A percentile compares a stretch with the other conserved stretches of the same genome.
phyloP scores from a whole-genome alignment of 2,797 vertebrate species.

The Tenualosa ilisha region DNA sequence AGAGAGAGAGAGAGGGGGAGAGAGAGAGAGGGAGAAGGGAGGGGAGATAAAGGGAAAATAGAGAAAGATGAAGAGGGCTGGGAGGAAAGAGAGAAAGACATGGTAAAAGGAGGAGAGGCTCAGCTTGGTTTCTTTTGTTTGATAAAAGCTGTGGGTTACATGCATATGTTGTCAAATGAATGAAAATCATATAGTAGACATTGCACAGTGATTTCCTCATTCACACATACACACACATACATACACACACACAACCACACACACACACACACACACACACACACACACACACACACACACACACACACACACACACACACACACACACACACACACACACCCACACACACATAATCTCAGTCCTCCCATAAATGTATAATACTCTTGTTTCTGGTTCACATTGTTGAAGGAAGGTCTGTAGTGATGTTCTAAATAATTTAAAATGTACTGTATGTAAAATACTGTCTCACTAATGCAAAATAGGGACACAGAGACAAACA shows the following conservation, averaged over 20 bases:
- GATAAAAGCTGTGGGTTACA: neutral
- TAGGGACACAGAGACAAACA: neutral
- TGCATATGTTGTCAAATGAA: neutral
- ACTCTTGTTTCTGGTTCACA: neutral
- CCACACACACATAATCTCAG: neutral
- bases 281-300: neutral
- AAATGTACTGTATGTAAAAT: neutral
- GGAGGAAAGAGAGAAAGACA: neutral
- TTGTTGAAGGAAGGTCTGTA: neutral
- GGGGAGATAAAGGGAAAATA: neutral
- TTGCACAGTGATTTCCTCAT: slow-evolving; percentile 5
- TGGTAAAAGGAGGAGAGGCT: neutral
- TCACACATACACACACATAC: neutral
- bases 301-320: neutral
- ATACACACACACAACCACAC: neutral
- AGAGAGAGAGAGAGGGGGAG: neutral
- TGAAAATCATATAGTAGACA: neutral
- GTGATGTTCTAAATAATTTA: neutral
- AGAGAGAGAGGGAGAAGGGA: neutral
- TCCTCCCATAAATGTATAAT: neutral
- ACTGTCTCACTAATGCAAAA: neutral
- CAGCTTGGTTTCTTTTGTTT: neutral
- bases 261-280: neutral
- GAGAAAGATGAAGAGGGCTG: neutral
- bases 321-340: neutral